Base-by-base conservation (phyloP, 2,113 vertebrate species). In the Semnornis frantzii region DNA sequence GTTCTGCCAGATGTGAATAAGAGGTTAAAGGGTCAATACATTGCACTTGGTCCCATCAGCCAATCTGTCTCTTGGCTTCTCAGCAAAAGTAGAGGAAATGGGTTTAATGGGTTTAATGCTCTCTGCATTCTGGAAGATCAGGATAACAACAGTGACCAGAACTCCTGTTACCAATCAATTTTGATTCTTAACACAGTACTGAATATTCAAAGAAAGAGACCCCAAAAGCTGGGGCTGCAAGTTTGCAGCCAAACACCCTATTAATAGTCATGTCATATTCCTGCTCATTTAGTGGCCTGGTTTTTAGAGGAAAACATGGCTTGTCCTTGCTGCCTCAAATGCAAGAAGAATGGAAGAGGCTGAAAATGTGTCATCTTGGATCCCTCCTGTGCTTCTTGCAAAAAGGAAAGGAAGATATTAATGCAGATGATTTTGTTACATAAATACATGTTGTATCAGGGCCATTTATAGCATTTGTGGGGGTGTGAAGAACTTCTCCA, bases 381-480 rank as follows among this genome's bases (percentile, higher is more conserved):
- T 92, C 89, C 54, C 77, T 95, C 94, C 92, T 82, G 82, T 95
- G 85, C 78, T 95, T 85, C 92, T 95, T 82, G 81, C 81, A 91
- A 75, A 92, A 95, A 89, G 84, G 79, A 94, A 94, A 93, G 73
- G 85, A 92, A 96, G 84, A 94, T 96, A 96, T 96, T 96, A 96
- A 95, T 96, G 94, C 94, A 93, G 93, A 96, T 95, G 93, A 97
- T 95, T 96, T 96, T 96, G 96, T 97, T 97, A 97, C 94, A 97
- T 96, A 97, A 97, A 97, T 97, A 95, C 95, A 97, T 93, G 94
- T 94, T 97, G 96, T 96, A 96, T 96, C 91, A 94, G 94, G 90
- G 95, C 94, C 96, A 97, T 97, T 97, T 97, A 97, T 97, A 97
- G 97, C 88, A 12, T 92, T 95, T 96, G 97, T 94, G 97, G 96